Percentiles rank a stretch among this genome's conserved stretches.
These are phyloP conservation scores for Turnix velox DNA, from an alignment of 2,113 vertebrate genomes.

Conservation along the genomic window DNA sequence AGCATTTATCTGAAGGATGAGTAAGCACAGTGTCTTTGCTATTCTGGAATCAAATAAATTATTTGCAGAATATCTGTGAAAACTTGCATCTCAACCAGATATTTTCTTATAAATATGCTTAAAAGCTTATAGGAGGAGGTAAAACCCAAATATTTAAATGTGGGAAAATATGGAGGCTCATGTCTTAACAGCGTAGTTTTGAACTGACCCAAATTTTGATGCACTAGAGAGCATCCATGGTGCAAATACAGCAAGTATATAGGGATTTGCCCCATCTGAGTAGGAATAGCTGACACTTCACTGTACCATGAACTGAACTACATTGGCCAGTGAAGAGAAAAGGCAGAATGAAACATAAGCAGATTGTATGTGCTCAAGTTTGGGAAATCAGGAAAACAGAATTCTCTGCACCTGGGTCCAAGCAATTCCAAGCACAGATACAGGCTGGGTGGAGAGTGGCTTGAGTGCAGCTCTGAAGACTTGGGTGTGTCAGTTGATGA, in stretches of 20 bases:
- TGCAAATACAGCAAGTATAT: background rate
- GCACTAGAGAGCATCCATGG: background rate
- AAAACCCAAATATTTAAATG: background rate
- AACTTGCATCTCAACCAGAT: background rate
- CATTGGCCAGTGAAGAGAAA: background rate
- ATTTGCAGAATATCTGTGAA: background rate
- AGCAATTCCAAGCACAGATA: too few species aligned
- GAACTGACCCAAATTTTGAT: background rate
- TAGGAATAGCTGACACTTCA: background rate
- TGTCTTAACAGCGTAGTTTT: background rate
- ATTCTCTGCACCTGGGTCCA: too few species aligned
- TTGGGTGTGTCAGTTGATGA: too few species aligned
- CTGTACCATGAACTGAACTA: background rate
- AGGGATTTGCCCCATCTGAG: background rate
- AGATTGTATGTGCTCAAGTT: background rate
- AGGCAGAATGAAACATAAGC: background rate
- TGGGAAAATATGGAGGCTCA: background rate
- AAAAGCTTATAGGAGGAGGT: background rate
- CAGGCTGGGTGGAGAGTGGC: too few species aligned
- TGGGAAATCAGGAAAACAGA: background rate
- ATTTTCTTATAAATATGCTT: background rate
- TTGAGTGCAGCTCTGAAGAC: too few species aligned
- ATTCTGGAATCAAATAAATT: background rate
- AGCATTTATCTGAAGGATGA: background rate
- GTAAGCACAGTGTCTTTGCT: background rate